These are phyloP conservation scores for Paedocypris sp. DNA, from an alignment of 2,113 vertebrate genomes.

Conservation along the genomic window DNA sequence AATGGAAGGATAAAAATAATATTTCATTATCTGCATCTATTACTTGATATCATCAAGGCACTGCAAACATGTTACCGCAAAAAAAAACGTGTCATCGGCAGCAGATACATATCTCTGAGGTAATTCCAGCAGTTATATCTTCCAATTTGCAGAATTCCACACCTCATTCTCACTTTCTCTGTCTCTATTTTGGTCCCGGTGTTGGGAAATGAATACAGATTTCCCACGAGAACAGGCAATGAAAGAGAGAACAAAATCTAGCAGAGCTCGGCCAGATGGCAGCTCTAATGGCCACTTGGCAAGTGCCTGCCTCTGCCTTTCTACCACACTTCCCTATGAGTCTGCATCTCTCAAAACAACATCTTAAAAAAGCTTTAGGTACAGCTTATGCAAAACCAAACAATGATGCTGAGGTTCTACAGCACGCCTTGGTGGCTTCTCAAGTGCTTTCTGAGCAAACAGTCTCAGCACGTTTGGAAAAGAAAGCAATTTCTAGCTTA, in stretches of 20 bases:
- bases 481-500: background rate
- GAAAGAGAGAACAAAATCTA: slow-evolving; percentile 31
- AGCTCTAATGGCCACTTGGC: slow-evolving; percentile 36
- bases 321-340: slow-evolving; percentile 22
- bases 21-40: background rate
- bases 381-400: background rate
- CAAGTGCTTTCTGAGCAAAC: background rate
- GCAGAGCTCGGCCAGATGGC: slow-evolving; percentile 34
- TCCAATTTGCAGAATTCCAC: slow-evolving; percentile 11
- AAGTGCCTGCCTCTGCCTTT: slow-evolving; percentile 9
- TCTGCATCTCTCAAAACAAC: slow-evolving; percentile 20
- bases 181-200: slow-evolving; percentile 18
- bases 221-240: slow-evolving; percentile 26
- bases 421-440: background rate
- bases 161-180: background rate
- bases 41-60: background rate
- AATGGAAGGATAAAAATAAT: background rate
- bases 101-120: background rate
- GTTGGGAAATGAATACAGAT: slow-evolving; percentile 29
- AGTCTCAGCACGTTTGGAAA: background rate
- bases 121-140: slow-evolving; percentile 6
- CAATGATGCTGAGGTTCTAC: background rate
- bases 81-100: background rate
- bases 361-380: slow-evolving; percentile 1
- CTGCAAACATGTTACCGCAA: background rate